Evolutionary conservation across 2,797 vertebrate species (phyloP), one percentile per base, ranked within the genome.

Genomic region (Dallia pectoralis): DNA sequence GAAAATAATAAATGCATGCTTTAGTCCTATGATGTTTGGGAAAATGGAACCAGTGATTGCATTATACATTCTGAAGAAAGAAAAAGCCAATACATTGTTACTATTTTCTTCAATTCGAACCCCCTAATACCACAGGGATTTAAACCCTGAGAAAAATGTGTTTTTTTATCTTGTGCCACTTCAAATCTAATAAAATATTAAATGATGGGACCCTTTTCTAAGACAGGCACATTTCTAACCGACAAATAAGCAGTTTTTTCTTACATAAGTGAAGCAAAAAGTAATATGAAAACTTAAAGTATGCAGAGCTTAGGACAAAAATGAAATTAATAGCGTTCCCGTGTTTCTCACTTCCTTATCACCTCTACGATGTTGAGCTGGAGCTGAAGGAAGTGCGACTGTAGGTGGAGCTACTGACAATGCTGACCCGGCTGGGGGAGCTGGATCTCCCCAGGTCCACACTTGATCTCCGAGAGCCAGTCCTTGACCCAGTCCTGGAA

Each of bases 391-490:
- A 71, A 19, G 71, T 71, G 66, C 44, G 78, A 40, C 16, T 84
- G 76, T 78, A 81, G 70, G 75, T 86, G 48, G 75, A 79, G 73
- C 76, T 80, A 73, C 66, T 87, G 27, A 65, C 75, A 40, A 65
- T 73, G 74, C 16, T 78, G 56, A 77, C 62, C 88, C 4, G 14
- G 89, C 36, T 74, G 0, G 93, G 88, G 15, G 86, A 88, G 75
- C 53, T 3, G 12, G 86, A 81, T 49, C 84, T 78, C 25, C 84
- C 84, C 0, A 92, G 75, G 68, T 99, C 97, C n/a, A 97, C 85
- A 74, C 97, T 99, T 89, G 94, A 92, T 77, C 97, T 91, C 44
- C 96, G 94, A 19, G 93, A 93, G 66, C 89, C 49, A 25, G 72
- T 77, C 6, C 25, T 82, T 0, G 97, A 98, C 2, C 96, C 94